phyloP scores from a whole-genome alignment of 2,888 invertebrate genomes.

The Vanessa cardui region DNA sequence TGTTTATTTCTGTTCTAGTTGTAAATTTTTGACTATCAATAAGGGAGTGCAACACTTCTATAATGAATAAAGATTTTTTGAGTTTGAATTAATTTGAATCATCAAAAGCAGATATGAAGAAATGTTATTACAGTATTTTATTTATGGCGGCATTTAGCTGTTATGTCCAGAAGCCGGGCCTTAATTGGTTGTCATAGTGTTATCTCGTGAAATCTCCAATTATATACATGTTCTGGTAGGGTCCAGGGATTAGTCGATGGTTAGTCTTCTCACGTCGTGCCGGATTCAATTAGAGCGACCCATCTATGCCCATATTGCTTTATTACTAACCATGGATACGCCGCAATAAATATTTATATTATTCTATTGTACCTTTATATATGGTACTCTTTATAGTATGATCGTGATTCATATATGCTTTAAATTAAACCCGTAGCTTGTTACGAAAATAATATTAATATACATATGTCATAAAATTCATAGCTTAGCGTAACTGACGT shows the following conservation, averaged over 20 bases:
- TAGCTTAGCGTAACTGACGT: not conserved
- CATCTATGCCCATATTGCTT: constrained; percentile 37
- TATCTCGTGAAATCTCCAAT: constrained; percentile 81
- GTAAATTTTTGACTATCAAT: too few species aligned
- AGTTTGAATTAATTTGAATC: too few species aligned
- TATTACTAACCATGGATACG: constrained; percentile 26
- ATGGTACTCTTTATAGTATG: not conserved
- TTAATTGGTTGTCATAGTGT: constrained; percentile 73
- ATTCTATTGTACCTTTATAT: constrained; percentile 20
- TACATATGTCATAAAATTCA: not conserved
- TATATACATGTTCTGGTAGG: constrained; percentile 57
- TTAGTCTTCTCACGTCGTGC: constrained; percentile 78
- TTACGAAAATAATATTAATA: not conserved
- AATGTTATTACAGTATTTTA: not conserved
- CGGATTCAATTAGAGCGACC: constrained; percentile 69
- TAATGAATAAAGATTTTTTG: too few species aligned
- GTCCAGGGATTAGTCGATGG: constrained; percentile 68
- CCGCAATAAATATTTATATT: constrained; percentile 28
- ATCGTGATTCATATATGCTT: not conserved
- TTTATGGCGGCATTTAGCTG: too few species aligned
- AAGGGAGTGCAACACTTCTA: too few species aligned
- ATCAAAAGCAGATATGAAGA: not conserved
- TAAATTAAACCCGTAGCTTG: too few species aligned
- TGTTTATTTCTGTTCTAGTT: too few species aligned
- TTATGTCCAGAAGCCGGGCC: constrained; percentile 49